Percentiles rank a stretch among this genome's conserved stretches.
These are phyloP conservation scores for Orestias chungarensis DNA, from an alignment of 2,797 vertebrate species.

Conservation along the genomic window DNA sequence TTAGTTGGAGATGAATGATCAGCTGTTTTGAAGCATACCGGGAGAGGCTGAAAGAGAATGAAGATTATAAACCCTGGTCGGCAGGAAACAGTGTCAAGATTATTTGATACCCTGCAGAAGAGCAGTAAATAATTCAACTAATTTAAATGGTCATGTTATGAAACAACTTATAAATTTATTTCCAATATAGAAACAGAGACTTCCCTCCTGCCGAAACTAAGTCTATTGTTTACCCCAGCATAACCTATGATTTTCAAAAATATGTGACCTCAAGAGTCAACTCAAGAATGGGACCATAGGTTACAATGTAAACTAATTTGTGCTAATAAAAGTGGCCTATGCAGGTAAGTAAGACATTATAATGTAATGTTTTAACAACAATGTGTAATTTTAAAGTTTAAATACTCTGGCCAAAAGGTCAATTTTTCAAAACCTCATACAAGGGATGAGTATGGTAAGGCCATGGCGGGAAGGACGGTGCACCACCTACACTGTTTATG, in stretches of 20 bases:
- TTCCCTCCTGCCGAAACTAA: background rate
- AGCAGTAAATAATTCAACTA: background rate
- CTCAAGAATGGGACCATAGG: background rate
- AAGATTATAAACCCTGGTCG: background rate
- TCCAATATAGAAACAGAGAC: conserved; percentile 1
- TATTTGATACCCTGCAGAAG: background rate
- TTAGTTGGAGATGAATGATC: background rate
- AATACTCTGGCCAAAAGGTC: no score
- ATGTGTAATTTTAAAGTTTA: no score
- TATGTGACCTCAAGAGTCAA: conserved; percentile 1
- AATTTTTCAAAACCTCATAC: no score
- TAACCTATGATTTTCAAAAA: background rate
- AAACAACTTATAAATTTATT: conserved; percentile 1
- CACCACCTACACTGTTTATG: no score
- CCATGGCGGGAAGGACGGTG: no score
- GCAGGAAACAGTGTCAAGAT: background rate
- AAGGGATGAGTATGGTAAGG: no score
- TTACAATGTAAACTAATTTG: background rate
- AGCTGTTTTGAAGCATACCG: background rate
- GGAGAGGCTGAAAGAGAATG: background rate
- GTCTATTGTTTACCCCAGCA: background rate
- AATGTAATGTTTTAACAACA: no score
- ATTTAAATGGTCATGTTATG: background rate
- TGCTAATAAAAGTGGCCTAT: background rate
- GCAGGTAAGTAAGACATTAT: no score